Base-by-base conservation (phyloP, 2,797 vertebrate genomes). In the Gallirallus australis region DNA sequence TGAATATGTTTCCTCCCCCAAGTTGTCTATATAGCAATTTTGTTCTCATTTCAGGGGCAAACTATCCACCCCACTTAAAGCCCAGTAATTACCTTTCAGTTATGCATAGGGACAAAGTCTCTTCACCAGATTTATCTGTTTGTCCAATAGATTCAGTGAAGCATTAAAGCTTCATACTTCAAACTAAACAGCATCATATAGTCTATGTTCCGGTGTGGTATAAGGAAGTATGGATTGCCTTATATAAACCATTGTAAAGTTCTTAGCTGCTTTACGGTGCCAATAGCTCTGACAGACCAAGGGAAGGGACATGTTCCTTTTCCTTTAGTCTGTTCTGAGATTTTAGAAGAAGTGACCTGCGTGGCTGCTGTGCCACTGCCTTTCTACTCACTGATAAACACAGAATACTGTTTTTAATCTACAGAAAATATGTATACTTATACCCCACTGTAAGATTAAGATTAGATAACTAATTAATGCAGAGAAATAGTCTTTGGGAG, bases 71-170 rank as follows among this genome's bases (percentile, higher is more conserved):
- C 30, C 13, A 73, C 76, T 87, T 82, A 83, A 95, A 92, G 40
- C 87, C 45, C 48, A 79, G 73, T 94, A 85, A 94, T 93, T 93
- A 96, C 94, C 86, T 96, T 97, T 78, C 90, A 88, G 72, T 93
- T 86, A 75, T 60, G 76, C 35, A 47, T 14, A 76, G 81, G n/a
- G 73, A 86, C 92, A 94, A 97, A 95, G 86, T 78, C 59, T 86
- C 91, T 82, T 95, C 82, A 56, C 52, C 80, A 94, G 92, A 97
- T 94, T 97, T 95, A 96, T 86, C 84, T 91, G 85, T 94, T 72
- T 89, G 75, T 66, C 70, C 80, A 42, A 79, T 11, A 82, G 89
- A 76, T 91, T 97, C 79, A 96, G 69, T 85, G 86, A 50, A 30
- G 89, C 94, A 87, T 89, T 94, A 95, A 84, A 96, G 93, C 92